Evolutionary conservation across 2,113 vertebrate species (phyloP), one percentile per base, ranked within the genome.

Genomic region (Zeus faber): DNA sequence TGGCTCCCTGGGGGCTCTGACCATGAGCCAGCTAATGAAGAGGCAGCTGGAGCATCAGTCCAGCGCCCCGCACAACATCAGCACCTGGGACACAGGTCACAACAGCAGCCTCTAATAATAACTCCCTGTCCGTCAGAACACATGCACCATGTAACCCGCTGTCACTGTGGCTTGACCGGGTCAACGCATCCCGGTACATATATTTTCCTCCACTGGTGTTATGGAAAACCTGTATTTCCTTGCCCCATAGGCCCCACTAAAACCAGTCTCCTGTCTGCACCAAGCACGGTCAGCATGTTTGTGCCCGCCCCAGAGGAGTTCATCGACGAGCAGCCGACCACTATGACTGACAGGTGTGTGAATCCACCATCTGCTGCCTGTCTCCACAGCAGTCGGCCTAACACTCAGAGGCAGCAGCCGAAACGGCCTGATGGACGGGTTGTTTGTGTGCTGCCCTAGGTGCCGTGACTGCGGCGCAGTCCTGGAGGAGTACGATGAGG

Each of bases 11-110:
- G 96, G 97, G 74, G 92, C 95, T 79, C 88, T 98, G 81, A 96
- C 94, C 77, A 94, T 98, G 95, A 95, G 93, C 82, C 97, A 98
- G 85, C 87, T 98, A 70, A 96, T 97, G 95, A 99, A 97, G 92
- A 91, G 93, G 54, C 96, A 99, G 89, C 91, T 98, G 84, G 97
- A 98, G 77, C 96, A 98, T 79, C 97, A 99, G 78, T 97, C 94
- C 89, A 98, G 95, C 55, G 94, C 94, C 39, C 96, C 95, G 16
- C 95, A 97, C 85, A 97, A 95, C 92, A 94, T 98, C 91, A 95
- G 92, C 92, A 98, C 86, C 72, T 97, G 97, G 97, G 96, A 99
- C 70, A 94, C 93, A 62, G 97, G 97, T 97, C 82, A 88, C 91
- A 18, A 20, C 14, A 17, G 9, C 11, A 45, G 17, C 4, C 4